Evolutionary conservation across 2,797 vertebrate species (phyloP), one percentile per base, ranked within the genome.

Genomic region (Chaunax sp.): DNA sequence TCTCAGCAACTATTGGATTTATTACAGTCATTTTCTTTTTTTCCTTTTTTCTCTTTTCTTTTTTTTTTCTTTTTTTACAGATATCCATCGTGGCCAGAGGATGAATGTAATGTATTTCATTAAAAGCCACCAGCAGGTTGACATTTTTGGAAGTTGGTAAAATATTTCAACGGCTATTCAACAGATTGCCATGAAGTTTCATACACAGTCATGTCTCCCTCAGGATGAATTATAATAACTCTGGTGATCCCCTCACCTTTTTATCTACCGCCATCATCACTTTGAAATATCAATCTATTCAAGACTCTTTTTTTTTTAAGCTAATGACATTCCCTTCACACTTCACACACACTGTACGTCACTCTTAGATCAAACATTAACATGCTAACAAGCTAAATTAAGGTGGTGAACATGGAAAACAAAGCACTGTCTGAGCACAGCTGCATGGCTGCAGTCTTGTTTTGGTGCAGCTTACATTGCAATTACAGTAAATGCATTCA

Each of bases 71-170:
- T 19, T 51, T 44, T 25, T 7, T 38, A 0, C 20, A 45, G 26
- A 25, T 25, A 28, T 45, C 22, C n/a, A 56, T 28, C 13, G 18
- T 22, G 30, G 19, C 28, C 20, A 30, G 22, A 26, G 13, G 20
- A 33, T 26, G 18, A 26, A 18, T 49, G 20, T 38, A 23, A 37
- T 46, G 30, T 7, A 13, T 50, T 52, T 43, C 46, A 50, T 28
- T 4, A 14, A 9, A 7, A 25, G 13, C 19, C 40, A 25, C 28
- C 12, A 10, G 28, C 33, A 55, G 18, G 22, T 18, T 65, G 16
- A 45, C 22, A 46, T 61, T 61, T 49, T 22, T 49, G 46, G 46
- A 38, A 23, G 53, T 44, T n/a, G 16, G 26, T 22, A 14, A 53
- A 53, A 51, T 62, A 33, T 40, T 11, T 50, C 22, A 40, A 26